Evolutionary conservation across 2,888 invertebrate genomes (phyloP).

Genomic region (Tipula unca): DNA sequence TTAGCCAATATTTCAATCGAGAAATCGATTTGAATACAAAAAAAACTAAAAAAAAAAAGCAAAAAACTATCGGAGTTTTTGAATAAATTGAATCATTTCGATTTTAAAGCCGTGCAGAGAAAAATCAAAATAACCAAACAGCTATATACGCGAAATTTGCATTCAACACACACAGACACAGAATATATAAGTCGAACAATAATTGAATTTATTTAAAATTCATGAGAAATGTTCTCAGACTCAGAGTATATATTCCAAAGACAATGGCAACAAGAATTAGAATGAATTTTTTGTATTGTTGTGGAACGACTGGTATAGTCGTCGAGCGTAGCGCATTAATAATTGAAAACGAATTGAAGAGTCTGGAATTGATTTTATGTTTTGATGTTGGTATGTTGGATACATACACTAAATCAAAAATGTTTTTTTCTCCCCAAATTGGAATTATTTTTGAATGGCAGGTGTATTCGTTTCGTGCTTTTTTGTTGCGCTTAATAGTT

Average conservation of each 20-base stretch:
- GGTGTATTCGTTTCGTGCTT: neutral
- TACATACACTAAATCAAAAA: too few relatives aligned
- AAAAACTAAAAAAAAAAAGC: too few relatives aligned
- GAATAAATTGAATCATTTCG: neutral
- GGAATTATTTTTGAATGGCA: too few relatives aligned
- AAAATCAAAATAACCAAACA: too few relatives aligned
- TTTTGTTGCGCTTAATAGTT: neutral
- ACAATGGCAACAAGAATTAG: neutral
- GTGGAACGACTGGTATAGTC: neutral
- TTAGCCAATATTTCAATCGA: neutral
- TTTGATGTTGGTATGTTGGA: too few relatives aligned
- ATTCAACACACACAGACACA: neutral
- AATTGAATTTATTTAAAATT: neutral
- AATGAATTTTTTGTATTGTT: neutral
- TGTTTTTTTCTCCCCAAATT: too few relatives aligned
- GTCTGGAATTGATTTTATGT: too few relatives aligned
- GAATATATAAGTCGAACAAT: neutral
- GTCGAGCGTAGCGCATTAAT: neutral
- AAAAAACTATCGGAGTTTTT: too few relatives aligned
- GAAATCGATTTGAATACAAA: too few relatives aligned
- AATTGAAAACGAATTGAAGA: neutral
- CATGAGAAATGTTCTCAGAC: neutral
- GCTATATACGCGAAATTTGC: neutral
- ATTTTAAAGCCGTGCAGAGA: too few relatives aligned
- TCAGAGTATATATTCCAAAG: neutral